Base-by-base conservation (phyloP, 1,140 invertebrate species). In the Hylaeus volcanicus region DNA sequence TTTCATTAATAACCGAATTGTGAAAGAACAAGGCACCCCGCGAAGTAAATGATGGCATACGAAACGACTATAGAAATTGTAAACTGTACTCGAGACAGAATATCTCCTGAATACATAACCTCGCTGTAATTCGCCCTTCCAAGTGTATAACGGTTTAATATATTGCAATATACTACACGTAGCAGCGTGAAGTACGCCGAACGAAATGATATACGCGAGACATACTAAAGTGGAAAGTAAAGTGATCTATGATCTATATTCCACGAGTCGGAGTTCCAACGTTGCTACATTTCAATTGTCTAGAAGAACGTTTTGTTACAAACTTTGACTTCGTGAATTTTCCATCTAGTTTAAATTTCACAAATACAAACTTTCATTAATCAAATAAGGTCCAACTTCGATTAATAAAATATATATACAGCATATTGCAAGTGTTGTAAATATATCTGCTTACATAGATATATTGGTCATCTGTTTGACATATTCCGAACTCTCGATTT, bases 61-160 rank as follows among this genome's bases (percentile, higher is more conserved):
- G 64, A 76, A 76, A 68, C 12, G 39, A 61, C 64, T 76, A 76
- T 76, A 68, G 43, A 69, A 68, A 76, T 69, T 76, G 74, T 69
- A 76, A 76, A 68, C 74, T 64, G 37, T 41, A 43, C 37, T 45
- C 41, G 53, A 5, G 11, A 3, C 3, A 41, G 43, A 53, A 41
- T 69, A 58, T 68, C 64, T 69, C 64, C 68, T n/a, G 41, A 76
- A 76, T 76, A 41, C 53, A 68, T 58, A 58, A 76, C 12, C 53
- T 14, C 41, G 64, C 8, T 14, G 60, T 74, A 74, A 74, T 74
- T 74, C 26, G 60, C 48, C 48, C 48, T 15, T 64, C 48, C n/a
- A 3, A 11, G 45, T 37, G 14, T 43, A 26, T 76, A 76, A 48
- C 60, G 60, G 12, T 74, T 73, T 74, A 74, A 74, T 74, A 45